Base-by-base conservation (phyloP, 2,113 vertebrate genomes). In the Anarrhichthys ocellatus region DNA sequence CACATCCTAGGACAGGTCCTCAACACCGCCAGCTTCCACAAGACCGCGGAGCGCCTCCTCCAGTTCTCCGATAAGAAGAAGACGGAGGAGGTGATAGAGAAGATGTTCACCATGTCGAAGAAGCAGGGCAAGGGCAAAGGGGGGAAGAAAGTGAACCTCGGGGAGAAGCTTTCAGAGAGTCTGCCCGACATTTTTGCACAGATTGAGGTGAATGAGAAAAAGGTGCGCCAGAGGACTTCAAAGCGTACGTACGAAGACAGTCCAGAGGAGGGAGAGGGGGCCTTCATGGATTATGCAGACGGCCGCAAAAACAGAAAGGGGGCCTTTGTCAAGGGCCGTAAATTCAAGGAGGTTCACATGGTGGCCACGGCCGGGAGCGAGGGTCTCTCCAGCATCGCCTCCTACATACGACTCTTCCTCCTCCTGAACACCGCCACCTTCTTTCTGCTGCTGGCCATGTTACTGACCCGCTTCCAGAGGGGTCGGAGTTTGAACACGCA, bases 391-490 rank as follows among this genome's bases (percentile, higher is more conserved):
- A 93, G 93, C 87, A 95, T 96, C 1, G 92, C 96, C 52, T 97
- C 97, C 0, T 99, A 98, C 38, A 97, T 97, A 14, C 95, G 97
- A 42, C 94, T 99, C 7, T 99, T 99, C 83, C 95, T 99, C 36
- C 95, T 99, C 73, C 92, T 98, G 85, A 99, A 99, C 93, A 99
- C 97, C n/a, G 94, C 95, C 52, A 98, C 97, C 68, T 99, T 99
- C 92, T 97, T 99, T 67, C 91, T 97, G 89, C 96, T 99, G 91
- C 88, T 99, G 89, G 95, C 97, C 9, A 95, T 97, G 92, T 95
- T 98, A 76, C 91, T 99, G 85, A 98, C 96, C 0, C 97, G 96
- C 70, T 97, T 98, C 80, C 96, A 97, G 91, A 96, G 94, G 84
- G 96, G 95, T 32, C 97, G 96, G 62, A 98, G 96, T 88, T 94